Base-by-base conservation (phyloP, 1,140 invertebrate species). In the Helicoverpa zea region DNA sequence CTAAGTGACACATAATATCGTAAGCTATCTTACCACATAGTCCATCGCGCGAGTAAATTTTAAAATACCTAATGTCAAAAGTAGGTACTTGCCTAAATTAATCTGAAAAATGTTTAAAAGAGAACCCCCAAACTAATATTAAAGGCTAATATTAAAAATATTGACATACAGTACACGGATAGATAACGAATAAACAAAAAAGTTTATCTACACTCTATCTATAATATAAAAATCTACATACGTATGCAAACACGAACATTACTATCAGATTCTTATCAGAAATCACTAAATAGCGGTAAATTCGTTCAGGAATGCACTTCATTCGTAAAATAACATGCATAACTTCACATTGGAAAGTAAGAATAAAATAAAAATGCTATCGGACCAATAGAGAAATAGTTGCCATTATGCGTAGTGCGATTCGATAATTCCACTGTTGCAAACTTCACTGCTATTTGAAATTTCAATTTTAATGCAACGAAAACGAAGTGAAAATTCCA, bases 391-490 rank as follows among this genome's bases (percentile, higher is more conserved):
- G 18, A 1, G 7, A 72, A 10, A n/a, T 49, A 68, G 64, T 68
- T 51, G 30, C 35, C 13, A 12, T 54, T 30, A 0, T 30, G 30
- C 12, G 49, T 29, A 72, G 54, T 18, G 23, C 18, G 23, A 52
- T 54, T 70, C n/a, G 47, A 66, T 66, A 66, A 68, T 68, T 49
- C 64, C 14, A 68, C 49, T 23, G 49, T 43, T 68, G n/a, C 64
- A 68, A 68, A 68, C 43, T 49, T 2, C 43, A 3, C 23, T 49
- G 64, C 13, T 68, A 68, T 68, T 68, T 51, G 64, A 68, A 68
- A 68, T 68, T 68, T 68, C 64, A 49, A 68, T 68, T 68, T 68
- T 68, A 68, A 47, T 72, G 49, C 68, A 72, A 54, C 68, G 68
- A 72, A 52, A 52, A 72, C 68, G 68, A 72, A 52, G 23, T 72